Base-by-base conservation (phyloP, 2,888 invertebrate genomes). In the Melanostoma scalare region DNA sequence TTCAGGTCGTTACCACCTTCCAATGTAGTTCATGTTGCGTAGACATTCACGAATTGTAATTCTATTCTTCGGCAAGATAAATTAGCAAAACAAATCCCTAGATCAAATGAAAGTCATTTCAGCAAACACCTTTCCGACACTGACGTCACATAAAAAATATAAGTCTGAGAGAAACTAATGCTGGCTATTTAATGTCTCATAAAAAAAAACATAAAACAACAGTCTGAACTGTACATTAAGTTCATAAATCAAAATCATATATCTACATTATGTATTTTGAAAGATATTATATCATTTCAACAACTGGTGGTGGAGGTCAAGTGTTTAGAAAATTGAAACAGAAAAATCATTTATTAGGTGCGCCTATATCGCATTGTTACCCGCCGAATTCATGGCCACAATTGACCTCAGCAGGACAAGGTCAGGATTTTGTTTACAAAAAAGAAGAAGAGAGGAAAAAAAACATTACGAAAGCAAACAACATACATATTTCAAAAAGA, bases 381-480 rank as follows among this genome's bases (percentile, higher is more conserved):
- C 44, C 56, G 8, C 30, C 4, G 10, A 63, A 63, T 48, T 65
- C 53, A 53, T 67, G 53, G 60, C 31, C 73, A 78, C 46, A 10
- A 36, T 68, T 82, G 78, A 82, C 73, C 82, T 82, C 73, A 82
- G 36, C 82, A 82, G 69, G 78, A 78, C 82, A 78, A 82, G 82
- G 82, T 77, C 68, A 69, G 76, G 30, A 56, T 81, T 61, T 48
- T 58, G 58, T 65, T 63, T 48, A 80, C 38, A 63, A 63, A 63
- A 35, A 52, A 36, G 8, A 40, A 36, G 6, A 35, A 53, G 5
- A 72, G n/a, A 63, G n/a, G n/a, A 46, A 53, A 9, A 10, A 6
- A 44, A 35, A 44, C 33, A 38, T 33, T 20, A n/a, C 31, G 5
- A 56, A 46, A 42, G 30, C 6, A 50, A 8, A 48, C 9, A 61